These are phyloP conservation scores for Oedothorax gibbosus DNA, from an alignment of 1,140 invertebrate genomes.

Conservation along the genomic window DNA sequence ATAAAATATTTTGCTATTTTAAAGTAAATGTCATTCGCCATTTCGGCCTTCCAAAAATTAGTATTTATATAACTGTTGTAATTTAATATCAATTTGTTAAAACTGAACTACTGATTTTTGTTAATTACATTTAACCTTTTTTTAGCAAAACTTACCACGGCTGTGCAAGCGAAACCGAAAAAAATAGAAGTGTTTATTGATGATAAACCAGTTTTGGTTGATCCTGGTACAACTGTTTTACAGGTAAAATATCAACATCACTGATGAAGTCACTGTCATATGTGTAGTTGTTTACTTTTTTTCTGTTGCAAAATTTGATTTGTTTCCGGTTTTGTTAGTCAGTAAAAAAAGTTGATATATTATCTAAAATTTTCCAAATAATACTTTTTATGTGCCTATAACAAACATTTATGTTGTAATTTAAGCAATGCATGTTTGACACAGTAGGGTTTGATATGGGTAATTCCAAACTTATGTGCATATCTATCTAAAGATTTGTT, in stretches of 20 bases:
- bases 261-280: slow-evolving; percentile 31
- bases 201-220: slow-evolving; percentile 93
- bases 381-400: neutral
- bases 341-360: neutral
- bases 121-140: neutral
- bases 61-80: too few species aligned
- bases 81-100: too few species aligned
- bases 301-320: neutral
- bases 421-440: too few species aligned
- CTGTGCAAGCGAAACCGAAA: slow-evolving; percentile 66
- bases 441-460: too few species aligned
- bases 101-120: too few species aligned
- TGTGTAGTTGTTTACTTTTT: slow-evolving; percentile 66
- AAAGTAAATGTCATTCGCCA: too few species aligned
- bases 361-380: neutral
- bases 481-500: too few species aligned
- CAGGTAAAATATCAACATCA: slow-evolving; percentile 76
- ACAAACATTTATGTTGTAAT: neutral
- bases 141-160: slow-evolving; percentile 34
- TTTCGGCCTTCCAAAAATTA: too few species aligned
- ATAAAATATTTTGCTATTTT: too few species aligned
- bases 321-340: neutral
- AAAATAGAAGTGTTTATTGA: slow-evolving; percentile 98
- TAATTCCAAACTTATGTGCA: too few species aligned
- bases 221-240: slow-evolving; percentile 96